phyloP scores from a whole-genome alignment of 2,888 invertebrate species.

The Catocala nupta region DNA sequence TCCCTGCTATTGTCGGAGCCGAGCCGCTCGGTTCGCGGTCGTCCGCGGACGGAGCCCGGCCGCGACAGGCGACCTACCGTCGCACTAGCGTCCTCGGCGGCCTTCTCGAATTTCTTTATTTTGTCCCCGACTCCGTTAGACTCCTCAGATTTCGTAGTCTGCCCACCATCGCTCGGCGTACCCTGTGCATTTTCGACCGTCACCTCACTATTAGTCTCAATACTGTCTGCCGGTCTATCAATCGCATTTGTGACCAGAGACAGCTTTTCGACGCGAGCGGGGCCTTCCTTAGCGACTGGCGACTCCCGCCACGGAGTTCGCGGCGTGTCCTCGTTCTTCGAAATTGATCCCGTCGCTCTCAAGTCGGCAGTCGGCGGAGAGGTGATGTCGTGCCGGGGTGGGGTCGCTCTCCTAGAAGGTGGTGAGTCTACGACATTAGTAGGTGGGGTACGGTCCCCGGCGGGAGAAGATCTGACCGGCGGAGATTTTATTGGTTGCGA shows the following conservation, averaged over 20 bases:
- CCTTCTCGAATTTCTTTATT: slow-evolving; percentile 82
- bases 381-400: slow-evolving; percentile 35
- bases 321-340: slow-evolving; percentile 50
- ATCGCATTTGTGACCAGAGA: slow-evolving; percentile 32
- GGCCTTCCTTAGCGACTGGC: slow-evolving; percentile 56
- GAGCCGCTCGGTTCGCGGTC: slow-evolving; percentile 45
- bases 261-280: slow-evolving; percentile 41
- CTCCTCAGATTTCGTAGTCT: slow-evolving; percentile 60
- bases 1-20: slow-evolving; percentile 65
- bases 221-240: slow-evolving; percentile 13
- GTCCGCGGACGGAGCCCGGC: slow-evolving; percentile 72
- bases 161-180: slow-evolving; percentile 9
- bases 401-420: slow-evolving; percentile 44
- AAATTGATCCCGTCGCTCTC: slow-evolving; percentile 3
- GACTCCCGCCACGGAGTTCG: slow-evolving; percentile 56
- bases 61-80: slow-evolving; percentile 68
- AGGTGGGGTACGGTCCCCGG: slow-evolving; percentile 10
- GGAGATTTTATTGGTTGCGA: slow-evolving; percentile 27
- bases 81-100: slow-evolving; percentile 75
- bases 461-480: slow-evolving; percentile 8
- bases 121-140: slow-evolving; percentile 83
- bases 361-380: slow-evolving; percentile 32
- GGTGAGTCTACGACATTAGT: slow-evolving; percentile 38
- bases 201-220: slow-evolving; percentile 15
- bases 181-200: slow-evolving; percentile 1